Evolutionary conservation across 2,888 invertebrate species (phyloP).

Genomic region (Tenthredo distinguenda): DNA sequence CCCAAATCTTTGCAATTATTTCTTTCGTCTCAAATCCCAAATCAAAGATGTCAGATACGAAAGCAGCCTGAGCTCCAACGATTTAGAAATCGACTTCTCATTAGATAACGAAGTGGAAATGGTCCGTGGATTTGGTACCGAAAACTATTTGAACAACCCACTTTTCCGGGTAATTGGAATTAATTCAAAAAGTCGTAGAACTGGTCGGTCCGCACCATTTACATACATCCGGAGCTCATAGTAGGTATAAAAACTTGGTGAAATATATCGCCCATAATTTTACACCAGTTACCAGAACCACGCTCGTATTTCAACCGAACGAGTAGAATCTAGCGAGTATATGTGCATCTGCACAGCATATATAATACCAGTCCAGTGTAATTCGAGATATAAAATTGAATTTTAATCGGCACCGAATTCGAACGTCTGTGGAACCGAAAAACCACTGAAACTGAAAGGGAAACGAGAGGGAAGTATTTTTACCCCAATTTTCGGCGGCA

Average conservation of each 20-base stretch:
- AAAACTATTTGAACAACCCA: constrained; percentile 33
- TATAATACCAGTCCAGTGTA: neutral
- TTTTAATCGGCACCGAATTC: constrained; percentile 21
- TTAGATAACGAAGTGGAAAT: neutral
- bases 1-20: neutral
- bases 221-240: constrained; percentile 9
- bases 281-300: constrained; percentile 25
- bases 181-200: constrained; percentile 28
- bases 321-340: neutral
- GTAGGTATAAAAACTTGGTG: constrained; percentile 23
- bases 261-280: constrained; percentile 38
- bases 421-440: neutral
- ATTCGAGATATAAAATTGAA: constrained; percentile 10
- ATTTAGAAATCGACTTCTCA: neutral
- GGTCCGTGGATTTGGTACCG: neutral
- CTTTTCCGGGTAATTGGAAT: constrained; percentile 26
- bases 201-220: neutral
- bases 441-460: neutral
- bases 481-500: neutral
- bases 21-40: neutral
- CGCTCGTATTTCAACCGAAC: constrained; percentile 40
- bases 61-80: neutral
- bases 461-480: neutral
- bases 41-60: neutral
- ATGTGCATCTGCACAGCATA: neutral